Percentiles rank a stretch among this genome's conserved stretches.
phyloP scores from a whole-genome alignment of 2,888 invertebrate species.

The Eretmocerus hayati region DNA sequence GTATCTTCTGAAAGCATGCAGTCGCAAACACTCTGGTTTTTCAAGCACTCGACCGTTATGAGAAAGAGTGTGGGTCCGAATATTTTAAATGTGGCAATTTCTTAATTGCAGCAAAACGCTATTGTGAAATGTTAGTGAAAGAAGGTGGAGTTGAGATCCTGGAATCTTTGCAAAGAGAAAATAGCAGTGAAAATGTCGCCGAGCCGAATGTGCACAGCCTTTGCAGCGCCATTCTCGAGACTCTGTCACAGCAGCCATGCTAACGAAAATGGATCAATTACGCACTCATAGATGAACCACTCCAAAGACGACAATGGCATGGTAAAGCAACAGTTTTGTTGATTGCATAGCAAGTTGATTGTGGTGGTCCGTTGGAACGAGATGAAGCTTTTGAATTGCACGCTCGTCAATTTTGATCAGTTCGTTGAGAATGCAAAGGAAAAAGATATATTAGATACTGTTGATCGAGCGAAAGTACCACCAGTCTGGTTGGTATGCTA shows the following conservation, averaged over 20 bases:
- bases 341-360: conserved; percentile 4
- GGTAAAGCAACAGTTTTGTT: conserved; percentile 3
- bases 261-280: conserved; percentile 33
- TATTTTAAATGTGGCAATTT: no score
- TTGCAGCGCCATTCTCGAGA: conserved; percentile 42
- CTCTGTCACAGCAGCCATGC: conserved; percentile 38
- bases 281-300: conserved; percentile 1
- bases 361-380: not conserved
- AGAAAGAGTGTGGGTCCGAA: no score
- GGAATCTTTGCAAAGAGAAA: conserved; percentile 38
- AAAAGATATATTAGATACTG: conserved; percentile 16
- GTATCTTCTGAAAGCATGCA: no score
- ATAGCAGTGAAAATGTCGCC: conserved; percentile 40
- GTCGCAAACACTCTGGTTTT: no score
- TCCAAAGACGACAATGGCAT: not conserved
- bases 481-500: conserved; percentile 20
- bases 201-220: conserved; percentile 41
- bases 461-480: conserved; percentile 21
- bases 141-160: conserved; percentile 57
- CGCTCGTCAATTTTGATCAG: conserved; percentile 12
- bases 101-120: conserved; percentile 54
- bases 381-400: conserved; percentile 12
- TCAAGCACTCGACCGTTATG: no score
- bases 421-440: conserved; percentile 2
- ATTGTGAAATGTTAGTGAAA: conserved; percentile 59